Percentiles rank a stretch among this genome's conserved stretches.
These are phyloP conservation scores for Seriola rivoliana DNA, from an alignment of 2,113 vertebrate species.

Conservation along the genomic window DNA sequence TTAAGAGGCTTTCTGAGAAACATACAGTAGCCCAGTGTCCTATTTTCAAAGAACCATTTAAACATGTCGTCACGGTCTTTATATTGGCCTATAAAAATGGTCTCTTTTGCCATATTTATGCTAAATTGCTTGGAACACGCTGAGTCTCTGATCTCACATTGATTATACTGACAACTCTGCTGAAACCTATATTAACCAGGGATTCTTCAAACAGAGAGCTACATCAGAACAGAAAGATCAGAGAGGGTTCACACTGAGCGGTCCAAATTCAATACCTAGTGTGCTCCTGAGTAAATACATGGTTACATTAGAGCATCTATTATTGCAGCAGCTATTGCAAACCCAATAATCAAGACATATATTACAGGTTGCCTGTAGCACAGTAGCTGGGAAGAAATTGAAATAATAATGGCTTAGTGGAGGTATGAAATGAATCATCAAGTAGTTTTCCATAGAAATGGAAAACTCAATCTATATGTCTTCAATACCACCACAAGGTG, in stretches of 20 bases:
- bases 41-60: too few relatives aligned
- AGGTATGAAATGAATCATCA: background rate
- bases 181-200: background rate
- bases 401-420: conserved; percentile 1
- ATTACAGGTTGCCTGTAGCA: background rate
- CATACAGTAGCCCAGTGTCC: too few relatives aligned
- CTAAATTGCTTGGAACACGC: background rate
- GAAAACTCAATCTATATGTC: background rate
- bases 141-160: background rate
- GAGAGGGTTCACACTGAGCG: background rate
- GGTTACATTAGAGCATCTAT: background rate
- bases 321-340: background rate
- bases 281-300: background rate
- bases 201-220: conserved; percentile 7
- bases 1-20: too few relatives aligned
- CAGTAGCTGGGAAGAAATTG: background rate
- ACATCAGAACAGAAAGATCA: conserved; percentile 13
- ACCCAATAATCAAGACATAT: background rate
- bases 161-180: background rate
- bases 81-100: background rate
- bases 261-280: background rate
- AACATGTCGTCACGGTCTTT: too few relatives aligned
- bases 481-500: background rate
- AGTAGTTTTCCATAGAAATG: background rate
- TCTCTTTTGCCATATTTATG: background rate